Percentiles rank a stretch among this genome's conserved stretches.
phyloP scores from a whole-genome alignment of 1,140 invertebrate genomes.

The Drosophila simulans region DNA sequence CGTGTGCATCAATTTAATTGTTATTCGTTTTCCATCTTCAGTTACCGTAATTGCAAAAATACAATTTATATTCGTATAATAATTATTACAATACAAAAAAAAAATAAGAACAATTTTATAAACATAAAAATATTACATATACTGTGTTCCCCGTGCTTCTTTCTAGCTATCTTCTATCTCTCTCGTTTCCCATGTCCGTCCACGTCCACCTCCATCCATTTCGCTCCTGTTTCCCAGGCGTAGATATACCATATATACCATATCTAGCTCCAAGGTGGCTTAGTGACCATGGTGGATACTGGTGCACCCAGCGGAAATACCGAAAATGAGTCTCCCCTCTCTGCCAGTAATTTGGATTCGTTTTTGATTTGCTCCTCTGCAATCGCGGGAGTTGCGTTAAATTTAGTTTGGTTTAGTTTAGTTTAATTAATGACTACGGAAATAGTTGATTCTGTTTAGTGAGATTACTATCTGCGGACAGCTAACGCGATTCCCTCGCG shows the following conservation, averaged over 20 bases:
- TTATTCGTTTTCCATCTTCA: conserved; percentile 64
- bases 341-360: background rate
- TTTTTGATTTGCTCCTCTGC: background rate
- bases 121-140: conserved; percentile 80
- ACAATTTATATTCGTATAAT: conserved; percentile 77
- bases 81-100: conserved; percentile 67
- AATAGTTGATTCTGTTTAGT: conserved; percentile 41
- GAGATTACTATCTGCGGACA: conserved; percentile 61
- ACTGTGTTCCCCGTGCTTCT: conserved; percentile 44
- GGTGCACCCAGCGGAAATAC: background rate
- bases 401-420: conserved; percentile 18
- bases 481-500: conserved; percentile 28
- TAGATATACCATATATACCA: conserved; percentile 39
- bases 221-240: conserved; percentile 7
- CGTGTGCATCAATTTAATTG: conserved; percentile 76
- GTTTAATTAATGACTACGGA: conserved; percentile 40
- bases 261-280: conserved; percentile 52
- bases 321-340: background rate
- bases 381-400: conserved; percentile 9
- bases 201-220: conserved; percentile 12
- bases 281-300: conserved; percentile 22
- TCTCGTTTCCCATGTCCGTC: conserved; percentile 18
- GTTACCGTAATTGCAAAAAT: conserved; percentile 64
- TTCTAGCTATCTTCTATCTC: conserved; percentile 23
- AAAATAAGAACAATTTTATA: conserved; percentile 60